phyloP scores from a whole-genome alignment of 2,888 invertebrate genomes.

The Allolobophora icterica region DNA sequence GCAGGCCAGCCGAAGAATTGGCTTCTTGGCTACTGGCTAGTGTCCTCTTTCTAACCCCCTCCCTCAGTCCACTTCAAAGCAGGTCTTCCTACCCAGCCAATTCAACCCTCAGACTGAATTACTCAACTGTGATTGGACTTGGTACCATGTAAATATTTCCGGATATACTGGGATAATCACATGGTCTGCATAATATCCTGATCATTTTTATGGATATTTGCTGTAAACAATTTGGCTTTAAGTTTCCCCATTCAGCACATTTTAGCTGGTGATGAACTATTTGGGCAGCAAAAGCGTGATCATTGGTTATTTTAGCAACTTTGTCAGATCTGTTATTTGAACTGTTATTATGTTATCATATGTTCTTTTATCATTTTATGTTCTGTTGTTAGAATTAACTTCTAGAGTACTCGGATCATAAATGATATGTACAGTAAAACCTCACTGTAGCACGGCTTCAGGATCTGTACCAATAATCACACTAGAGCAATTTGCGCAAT shows the following conservation, averaged over 20 bases:
- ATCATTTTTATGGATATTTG: background rate
- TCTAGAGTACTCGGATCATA: background rate
- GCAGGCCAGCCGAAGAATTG: background rate
- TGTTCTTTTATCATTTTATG: background rate
- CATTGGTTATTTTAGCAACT: background rate
- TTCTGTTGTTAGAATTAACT: background rate
- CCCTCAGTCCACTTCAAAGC: background rate
- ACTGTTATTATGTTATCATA: no score
- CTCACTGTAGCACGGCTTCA: background rate
- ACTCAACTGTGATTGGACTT: slow-evolving; percentile 11
- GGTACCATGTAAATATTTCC: background rate
- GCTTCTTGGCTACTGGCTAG: background rate
- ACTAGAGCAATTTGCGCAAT: background rate
- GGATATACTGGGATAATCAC: slow-evolving; percentile 2
- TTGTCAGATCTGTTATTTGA: background rate
- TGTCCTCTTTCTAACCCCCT: background rate
- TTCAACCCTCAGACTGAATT: background rate
- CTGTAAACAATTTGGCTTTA: background rate
- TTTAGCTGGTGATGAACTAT: background rate
- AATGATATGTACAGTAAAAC: slow-evolving; percentile 1
- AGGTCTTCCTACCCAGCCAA: background rate
- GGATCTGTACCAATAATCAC: background rate
- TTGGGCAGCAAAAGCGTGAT: background rate
- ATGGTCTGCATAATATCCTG: background rate
- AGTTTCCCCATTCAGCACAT: background rate